These are phyloP conservation scores for Plutomurus gul DNA, from an alignment of 1,140 invertebrate species.

Conservation along the genomic window DNA sequence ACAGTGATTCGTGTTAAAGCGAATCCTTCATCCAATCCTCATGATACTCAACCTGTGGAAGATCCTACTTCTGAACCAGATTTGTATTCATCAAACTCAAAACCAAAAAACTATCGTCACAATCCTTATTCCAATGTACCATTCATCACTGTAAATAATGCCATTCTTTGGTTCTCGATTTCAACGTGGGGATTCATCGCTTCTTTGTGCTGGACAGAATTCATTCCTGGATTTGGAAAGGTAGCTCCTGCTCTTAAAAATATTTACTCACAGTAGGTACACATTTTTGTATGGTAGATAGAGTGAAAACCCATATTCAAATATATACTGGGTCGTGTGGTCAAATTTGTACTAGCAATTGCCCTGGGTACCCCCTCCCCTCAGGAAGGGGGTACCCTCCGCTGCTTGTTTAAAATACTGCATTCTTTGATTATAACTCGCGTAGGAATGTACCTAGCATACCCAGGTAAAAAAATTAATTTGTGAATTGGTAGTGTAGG, in stretches of 20 bases:
- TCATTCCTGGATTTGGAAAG: constrained; percentile 50
- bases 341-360: too few relatives aligned
- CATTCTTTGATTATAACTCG: too few relatives aligned
- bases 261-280: neutral
- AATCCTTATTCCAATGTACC: constrained; percentile 43
- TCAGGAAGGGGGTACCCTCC: too few relatives aligned
- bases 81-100: neutral
- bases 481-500: too few relatives aligned
- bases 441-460: too few relatives aligned
- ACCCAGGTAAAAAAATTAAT: too few relatives aligned
- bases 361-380: too few relatives aligned
- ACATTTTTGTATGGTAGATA: neutral
- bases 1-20: constrained; percentile 31
- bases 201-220: constrained; percentile 48
- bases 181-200: constrained; percentile 42
- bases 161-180: constrained; percentile 47
- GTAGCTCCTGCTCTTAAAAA: neutral
- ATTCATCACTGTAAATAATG: constrained; percentile 32
- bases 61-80: neutral
- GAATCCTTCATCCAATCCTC: neutral
- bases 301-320: too few relatives aligned
- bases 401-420: too few relatives aligned
- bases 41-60: neutral
- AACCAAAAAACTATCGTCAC: neutral
- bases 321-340: too few relatives aligned